Base-by-base conservation (phyloP, 2,888 invertebrate genomes). In the Pristionchus mayeri region DNA sequence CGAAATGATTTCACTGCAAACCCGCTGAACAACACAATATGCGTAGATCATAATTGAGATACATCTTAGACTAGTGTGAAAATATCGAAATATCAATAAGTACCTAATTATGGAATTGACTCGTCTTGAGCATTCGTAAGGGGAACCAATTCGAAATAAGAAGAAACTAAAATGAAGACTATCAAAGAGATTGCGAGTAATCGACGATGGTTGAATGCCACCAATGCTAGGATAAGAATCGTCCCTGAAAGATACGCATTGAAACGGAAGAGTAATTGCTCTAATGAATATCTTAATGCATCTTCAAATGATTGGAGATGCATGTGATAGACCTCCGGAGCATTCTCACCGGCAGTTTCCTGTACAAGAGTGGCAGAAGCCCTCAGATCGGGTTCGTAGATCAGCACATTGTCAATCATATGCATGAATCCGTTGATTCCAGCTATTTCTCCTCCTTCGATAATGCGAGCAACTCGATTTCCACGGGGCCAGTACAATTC, bases 361-460 rank as follows among this genome's bases (percentile, higher is more conserved):
- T 82, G 30, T 3, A 82, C 81, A 3, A 48, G 11, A 0, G 54
- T 52, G 6, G 84, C 76, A 2, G 76, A 34, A 21, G 90, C 90
- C 30, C 89, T 84, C 2, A 92, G 85, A 87, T 92, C 92, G 0
- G 92, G 92, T 85, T 92, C 92, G 85, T 92, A 92, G 63, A 92
- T 92, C 92, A 98, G 95, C 7, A 97, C 97, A 89, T 95, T 95
- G 93, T 97, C 97, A 92, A 98, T 97, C 87, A 97, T 96, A 93
- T 98, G 97, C 90, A 98, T 97, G 90, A 97, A 96, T 82, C 98
- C 98, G 93, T 98, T 98, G 93, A 96, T 97, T 48, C 67, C 86
- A 92, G 96, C 96, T 6, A 98, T 96, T 93, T 98, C 97, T 37
- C 97, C 96, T 88, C 97, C 95, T 86, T 93, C 92, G 1, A 92